Evolutionary conservation across 2,113 vertebrate genomes (phyloP).

Genomic region (Phoxinus phoxinus): DNA sequence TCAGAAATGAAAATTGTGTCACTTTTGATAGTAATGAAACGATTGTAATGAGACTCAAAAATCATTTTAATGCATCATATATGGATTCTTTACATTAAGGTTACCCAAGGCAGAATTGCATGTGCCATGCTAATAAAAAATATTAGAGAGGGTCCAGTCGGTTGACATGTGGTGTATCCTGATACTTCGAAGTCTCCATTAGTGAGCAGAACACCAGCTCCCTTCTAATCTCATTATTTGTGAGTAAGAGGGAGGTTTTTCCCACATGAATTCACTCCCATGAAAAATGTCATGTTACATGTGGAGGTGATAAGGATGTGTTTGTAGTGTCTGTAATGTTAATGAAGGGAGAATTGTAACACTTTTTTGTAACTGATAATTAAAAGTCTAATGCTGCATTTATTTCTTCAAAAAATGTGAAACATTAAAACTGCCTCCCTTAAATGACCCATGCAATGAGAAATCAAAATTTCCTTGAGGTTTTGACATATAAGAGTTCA

Average conservation of each 20-base stretch:
- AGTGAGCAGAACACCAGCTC: not conserved
- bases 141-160: slow-evolving; percentile 48
- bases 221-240: slow-evolving; percentile 9
- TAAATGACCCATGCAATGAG: no score
- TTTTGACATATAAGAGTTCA: no score
- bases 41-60: not conserved
- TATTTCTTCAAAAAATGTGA: no score
- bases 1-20: not conserved
- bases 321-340: not conserved
- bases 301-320: not conserved
- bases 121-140: no score
- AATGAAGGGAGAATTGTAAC: not conserved
- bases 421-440: no score
- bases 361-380: not conserved
- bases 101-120: not conserved
- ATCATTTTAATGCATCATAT: not conserved
- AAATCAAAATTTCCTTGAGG: no score
- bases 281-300: not conserved
- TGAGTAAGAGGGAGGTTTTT: not conserved
- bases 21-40: not conserved
- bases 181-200: not conserved
- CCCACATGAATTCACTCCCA: not conserved
- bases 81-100: not conserved
- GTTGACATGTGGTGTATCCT: slow-evolving; percentile 62
- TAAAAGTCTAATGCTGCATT: no score